These are phyloP conservation scores for Mormyrus lacerda DNA, from an alignment of 2,113 vertebrate genomes.

Conservation along the genomic window DNA sequence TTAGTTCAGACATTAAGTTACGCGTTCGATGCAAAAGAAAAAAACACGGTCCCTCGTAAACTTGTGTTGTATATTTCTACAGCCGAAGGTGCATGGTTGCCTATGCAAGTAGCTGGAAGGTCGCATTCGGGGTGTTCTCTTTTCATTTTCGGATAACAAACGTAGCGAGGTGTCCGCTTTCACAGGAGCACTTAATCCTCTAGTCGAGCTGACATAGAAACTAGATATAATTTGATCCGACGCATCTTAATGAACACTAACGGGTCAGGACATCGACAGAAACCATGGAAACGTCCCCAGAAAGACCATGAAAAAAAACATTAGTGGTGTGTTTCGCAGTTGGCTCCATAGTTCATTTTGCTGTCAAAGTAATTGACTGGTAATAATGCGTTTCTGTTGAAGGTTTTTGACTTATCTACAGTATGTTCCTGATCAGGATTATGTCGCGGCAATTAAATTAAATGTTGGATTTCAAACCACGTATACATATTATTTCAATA, in stretches of 20 bases:
- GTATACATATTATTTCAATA: not conserved
- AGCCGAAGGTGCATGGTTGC: not conserved
- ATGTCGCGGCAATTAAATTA: not conserved
- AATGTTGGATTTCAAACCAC: not conserved
- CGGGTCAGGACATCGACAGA: not conserved
- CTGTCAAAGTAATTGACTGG: not conserved
- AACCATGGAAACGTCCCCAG: constrained; percentile 23
- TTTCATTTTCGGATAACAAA: constrained; percentile 12
- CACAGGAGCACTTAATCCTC: constrained; percentile 10
- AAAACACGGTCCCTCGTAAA: not conserved
- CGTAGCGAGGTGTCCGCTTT: not conserved
- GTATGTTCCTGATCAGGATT: not conserved
- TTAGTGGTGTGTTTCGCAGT: not conserved
- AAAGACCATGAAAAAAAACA: not conserved
- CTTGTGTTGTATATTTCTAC: not conserved
- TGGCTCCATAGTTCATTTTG: not conserved
- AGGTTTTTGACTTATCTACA: not conserved
- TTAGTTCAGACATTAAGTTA: not conserved
- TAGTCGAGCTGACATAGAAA: not conserved
- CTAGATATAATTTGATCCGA: constrained; percentile 19
- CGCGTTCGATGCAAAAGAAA: not conserved
- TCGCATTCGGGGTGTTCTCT: not conserved
- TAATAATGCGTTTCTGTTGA: not conserved
- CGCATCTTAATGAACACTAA: constrained; percentile 19
- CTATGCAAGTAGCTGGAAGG: not conserved